These are phyloP conservation scores for Pseudomyrmex sp. DNA, from an alignment of 1,140 invertebrate genomes.

Conservation along the genomic window DNA sequence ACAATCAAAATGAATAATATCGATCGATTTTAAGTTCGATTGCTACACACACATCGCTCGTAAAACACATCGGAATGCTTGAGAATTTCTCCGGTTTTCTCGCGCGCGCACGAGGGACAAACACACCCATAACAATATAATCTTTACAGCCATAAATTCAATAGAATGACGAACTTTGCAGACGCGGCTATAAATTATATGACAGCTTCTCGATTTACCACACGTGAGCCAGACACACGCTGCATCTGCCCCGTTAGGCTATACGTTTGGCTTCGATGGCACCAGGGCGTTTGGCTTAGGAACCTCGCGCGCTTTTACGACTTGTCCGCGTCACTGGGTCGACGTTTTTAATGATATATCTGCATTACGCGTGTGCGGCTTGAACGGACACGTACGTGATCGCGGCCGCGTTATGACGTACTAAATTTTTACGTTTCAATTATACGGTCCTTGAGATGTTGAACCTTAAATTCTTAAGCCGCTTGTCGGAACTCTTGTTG, in stretches of 20 bases:
- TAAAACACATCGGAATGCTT: constrained; percentile 6
- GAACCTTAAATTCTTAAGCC: constrained; percentile 27
- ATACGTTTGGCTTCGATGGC: constrained; percentile 19
- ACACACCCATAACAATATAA: neutral
- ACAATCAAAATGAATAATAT: too few species aligned
- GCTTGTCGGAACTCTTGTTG: constrained; percentile 33
- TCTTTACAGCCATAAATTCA: constrained; percentile 1
- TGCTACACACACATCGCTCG: neutral
- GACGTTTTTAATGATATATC: constrained; percentile 72
- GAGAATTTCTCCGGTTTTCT: constrained; percentile 5
- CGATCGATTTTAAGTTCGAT: too few species aligned
- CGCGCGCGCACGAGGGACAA: too few species aligned
- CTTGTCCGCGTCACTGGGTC: constrained; percentile 60
- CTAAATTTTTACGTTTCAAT: constrained; percentile 80
- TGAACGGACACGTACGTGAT: constrained; percentile 60
- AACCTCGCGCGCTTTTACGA: constrained; percentile 69
- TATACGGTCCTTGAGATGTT: constrained; percentile 52
- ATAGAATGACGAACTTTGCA: constrained; percentile 27
- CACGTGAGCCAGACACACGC: neutral
- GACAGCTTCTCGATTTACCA: constrained; percentile 21
- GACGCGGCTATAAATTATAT: constrained; percentile 12
- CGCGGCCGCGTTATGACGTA: constrained; percentile 50
- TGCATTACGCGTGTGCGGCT: constrained; percentile 65
- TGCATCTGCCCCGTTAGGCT: constrained; percentile 25
- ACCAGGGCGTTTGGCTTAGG: constrained; percentile 1